Base-by-base conservation (phyloP, 2,888 invertebrate genomes). In the Microctonus aethiopoides region DNA sequence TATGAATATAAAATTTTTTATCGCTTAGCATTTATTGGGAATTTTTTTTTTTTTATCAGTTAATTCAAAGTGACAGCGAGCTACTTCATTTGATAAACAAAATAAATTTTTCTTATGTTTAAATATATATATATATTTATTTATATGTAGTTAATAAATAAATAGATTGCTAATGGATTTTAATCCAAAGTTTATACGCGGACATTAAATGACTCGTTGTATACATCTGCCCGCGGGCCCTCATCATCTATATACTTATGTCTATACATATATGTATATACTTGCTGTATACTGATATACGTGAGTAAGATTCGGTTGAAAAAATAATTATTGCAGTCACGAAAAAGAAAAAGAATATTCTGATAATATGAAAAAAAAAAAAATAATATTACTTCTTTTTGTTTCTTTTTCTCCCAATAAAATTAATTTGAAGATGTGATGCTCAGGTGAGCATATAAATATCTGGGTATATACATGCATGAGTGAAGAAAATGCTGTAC, bases 121-220 rank as follows among this genome's bases (percentile, higher is more conserved):
- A 24, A 9, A 11, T 16, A 59, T 20, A 46, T 24, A n/a, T 41
- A 22, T n/a, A 36, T 51, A 16, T 20, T 16, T 67, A n/a, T n/a
- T n/a, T n/a, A n/a, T n/a, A n/a, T n/a, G n/a, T n/a, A n/a, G n/a
- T n/a, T n/a, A n/a, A n/a, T n/a, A n/a, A n/a, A n/a, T n/a, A n/a
- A n/a, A n/a, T n/a, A n/a, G n/a, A n/a, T n/a, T n/a, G n/a, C n/a
- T n/a, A 67, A 67, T 67, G 67, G 60, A 59, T 29, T 60, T 67
- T 67, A 67, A 67, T 67, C 36, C 39, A 13, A 20, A 60, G 67
- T 67, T 67, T 67, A 46, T 46, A 60, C 34, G 36, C 34, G 51
- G 52, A 39, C 67, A 59, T 34, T 67, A 36, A 67, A 13, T 29
- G 67, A 32, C 66, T 67, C 32, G 60, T 67, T 60, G 59, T n/a